phyloP scores from a whole-genome alignment of 2,888 invertebrate genomes.

The Limnephilus marmoratus region DNA sequence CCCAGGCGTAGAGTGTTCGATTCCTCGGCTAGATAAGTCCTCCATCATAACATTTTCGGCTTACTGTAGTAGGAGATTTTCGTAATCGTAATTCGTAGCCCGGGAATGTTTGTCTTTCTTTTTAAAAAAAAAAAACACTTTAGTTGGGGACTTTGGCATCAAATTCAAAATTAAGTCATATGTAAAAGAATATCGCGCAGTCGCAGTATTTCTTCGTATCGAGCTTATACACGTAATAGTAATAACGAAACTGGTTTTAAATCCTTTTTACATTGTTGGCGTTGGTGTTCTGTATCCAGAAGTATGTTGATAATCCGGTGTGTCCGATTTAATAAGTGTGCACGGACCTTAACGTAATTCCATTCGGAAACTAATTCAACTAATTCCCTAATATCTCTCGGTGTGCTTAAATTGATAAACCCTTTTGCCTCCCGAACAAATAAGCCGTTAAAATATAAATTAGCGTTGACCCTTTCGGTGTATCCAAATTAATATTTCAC shows the following conservation, averaged over 20 bases:
- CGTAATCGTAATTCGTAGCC: too few species aligned
- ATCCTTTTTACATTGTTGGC: background rate
- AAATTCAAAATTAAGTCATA: too few species aligned
- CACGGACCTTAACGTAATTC: background rate
- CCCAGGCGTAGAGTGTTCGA: too few species aligned
- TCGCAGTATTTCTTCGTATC: too few species aligned
- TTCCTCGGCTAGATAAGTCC: too few species aligned
- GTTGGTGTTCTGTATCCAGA: background rate
- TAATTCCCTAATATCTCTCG: conserved; percentile 25
- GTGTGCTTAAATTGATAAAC: conserved; percentile 13
- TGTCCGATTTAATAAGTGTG: background rate
- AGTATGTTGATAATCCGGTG: background rate
- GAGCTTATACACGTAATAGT: background rate
- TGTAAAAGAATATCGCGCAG: too few species aligned
- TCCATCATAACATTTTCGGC: too few species aligned
- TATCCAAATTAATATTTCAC: background rate
- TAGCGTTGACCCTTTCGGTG: background rate
- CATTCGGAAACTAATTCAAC: background rate
- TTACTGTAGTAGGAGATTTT: too few species aligned
- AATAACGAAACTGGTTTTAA: background rate
- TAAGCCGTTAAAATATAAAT: conserved; percentile 23
- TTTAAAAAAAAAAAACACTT: too few species aligned
- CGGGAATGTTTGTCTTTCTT: too few species aligned
- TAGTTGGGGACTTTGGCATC: too few species aligned
- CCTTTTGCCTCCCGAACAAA: conserved; percentile 6